These are phyloP conservation scores for Callyntrura sp. DNA, from an alignment of 2,888 invertebrate genomes.

Conservation along the genomic window DNA sequence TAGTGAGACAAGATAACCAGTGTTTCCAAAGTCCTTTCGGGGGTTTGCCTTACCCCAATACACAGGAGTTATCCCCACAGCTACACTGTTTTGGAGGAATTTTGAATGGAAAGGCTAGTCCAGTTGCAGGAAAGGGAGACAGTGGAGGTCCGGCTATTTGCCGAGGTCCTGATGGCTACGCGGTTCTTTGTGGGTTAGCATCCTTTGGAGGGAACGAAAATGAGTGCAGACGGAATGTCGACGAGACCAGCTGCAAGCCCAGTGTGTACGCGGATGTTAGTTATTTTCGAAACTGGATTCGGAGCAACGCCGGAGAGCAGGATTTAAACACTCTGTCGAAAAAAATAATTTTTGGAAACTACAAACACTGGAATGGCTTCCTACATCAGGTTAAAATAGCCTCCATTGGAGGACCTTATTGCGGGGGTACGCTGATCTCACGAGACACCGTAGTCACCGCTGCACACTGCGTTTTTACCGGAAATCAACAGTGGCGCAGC, in stretches of 20 bases:
- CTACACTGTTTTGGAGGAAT: slow-evolving; percentile 61
- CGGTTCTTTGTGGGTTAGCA: slow-evolving; percentile 50
- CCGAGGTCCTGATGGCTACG: slow-evolving; percentile 27
- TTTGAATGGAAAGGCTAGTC: slow-evolving; percentile 7
- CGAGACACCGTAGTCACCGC: slow-evolving; percentile 56
- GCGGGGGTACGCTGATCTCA: slow-evolving; percentile 65
- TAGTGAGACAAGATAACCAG: neutral
- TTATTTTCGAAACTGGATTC: slow-evolving; percentile 61
- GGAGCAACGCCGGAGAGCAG: slow-evolving; percentile 52
- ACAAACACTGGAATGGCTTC: neutral
- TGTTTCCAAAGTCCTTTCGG: neutral
- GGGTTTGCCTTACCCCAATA: neutral
- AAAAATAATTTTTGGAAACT: slow-evolving; percentile 26
- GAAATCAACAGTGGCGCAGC: neutral
- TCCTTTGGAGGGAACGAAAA: slow-evolving; percentile 61
- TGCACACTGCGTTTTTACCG: slow-evolving; percentile 50
- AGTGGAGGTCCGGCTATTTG: slow-evolving; percentile 55
- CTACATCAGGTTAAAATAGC: slow-evolving; percentile 61
- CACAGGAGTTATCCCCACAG: slow-evolving; percentile 1
- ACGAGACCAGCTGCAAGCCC: slow-evolving; percentile 38
- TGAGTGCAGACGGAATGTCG: slow-evolving; percentile 9
- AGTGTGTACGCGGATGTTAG: slow-evolving; percentile 33
- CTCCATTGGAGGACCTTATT: slow-evolving; percentile 19
- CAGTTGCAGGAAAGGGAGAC: slow-evolving; percentile 19
- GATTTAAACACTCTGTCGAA: neutral